These are phyloP conservation scores for Palythoa grandis DNA, from an alignment of 92 coral and sea anemone species.

Conservation along the genomic window DNA sequence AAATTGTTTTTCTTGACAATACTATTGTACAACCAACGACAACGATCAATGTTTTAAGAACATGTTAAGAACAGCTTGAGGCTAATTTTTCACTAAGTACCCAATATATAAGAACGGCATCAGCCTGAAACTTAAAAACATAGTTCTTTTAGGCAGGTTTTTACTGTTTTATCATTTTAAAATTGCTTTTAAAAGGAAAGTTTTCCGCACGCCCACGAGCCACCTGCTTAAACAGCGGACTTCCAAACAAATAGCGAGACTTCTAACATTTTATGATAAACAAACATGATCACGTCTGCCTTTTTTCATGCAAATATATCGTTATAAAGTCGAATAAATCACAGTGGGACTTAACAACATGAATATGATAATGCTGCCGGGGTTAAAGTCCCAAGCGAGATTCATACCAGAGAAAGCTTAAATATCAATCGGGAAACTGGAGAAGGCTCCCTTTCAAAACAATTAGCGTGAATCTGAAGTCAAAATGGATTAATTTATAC, in stretches of 20 bases:
- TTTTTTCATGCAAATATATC: slow-evolving; percentile 35
- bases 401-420: slow-evolving; percentile 1
- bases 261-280: slow-evolving; percentile 9
- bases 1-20: no score
- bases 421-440: not conserved
- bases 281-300: slow-evolving; percentile 9
- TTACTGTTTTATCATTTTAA: no score
- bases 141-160: no score
- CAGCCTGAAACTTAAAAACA: no score
- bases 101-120: no score
- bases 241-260: slow-evolving; percentile 1
- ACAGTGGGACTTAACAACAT: not conserved
- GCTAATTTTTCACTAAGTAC: no score
- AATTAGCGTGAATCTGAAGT: no score
- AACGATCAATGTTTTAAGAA: no score
- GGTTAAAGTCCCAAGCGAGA: not conserved
- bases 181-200: no score
- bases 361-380: not conserved
- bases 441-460: not conserved
- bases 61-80: no score
- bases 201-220: slow-evolving; percentile 37
- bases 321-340: slow-evolving; percentile 13
- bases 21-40: no score
- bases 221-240: slow-evolving; percentile 33
- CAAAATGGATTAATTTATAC: not conserved